Evolutionary conservation across 1,140 invertebrate species (phyloP).

Genomic region (Pseudoatta argentina): DNA sequence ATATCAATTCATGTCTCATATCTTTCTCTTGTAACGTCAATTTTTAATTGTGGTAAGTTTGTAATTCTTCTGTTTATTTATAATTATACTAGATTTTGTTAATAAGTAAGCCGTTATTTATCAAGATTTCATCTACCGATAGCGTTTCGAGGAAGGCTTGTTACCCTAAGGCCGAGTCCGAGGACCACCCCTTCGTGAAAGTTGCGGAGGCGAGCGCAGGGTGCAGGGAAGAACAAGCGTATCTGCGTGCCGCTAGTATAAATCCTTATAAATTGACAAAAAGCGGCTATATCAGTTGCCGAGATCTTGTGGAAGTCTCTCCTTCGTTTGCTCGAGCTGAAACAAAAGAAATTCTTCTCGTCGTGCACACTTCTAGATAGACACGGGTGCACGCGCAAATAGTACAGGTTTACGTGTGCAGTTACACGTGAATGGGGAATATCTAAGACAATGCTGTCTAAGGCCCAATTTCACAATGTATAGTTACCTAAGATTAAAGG

Average conservation of each 20-base stretch:
- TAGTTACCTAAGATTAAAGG: too few species aligned
- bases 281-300: constrained; percentile 78
- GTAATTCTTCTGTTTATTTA: not conserved
- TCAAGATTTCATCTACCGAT: constrained; percentile 36
- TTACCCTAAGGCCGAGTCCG: constrained; percentile 48
- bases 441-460: not conserved
- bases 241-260: constrained; percentile 76
- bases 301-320: constrained; percentile 70
- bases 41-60: not conserved
- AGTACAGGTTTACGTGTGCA: not conserved
- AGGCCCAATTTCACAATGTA: too few species aligned
- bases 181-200: constrained; percentile 72
- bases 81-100: constrained; percentile 36
- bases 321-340: constrained; percentile 73
- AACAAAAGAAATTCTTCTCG: constrained; percentile 80
- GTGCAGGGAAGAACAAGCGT: constrained; percentile 44
- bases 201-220: constrained; percentile 16
- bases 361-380: constrained; percentile 60
- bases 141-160: constrained; percentile 35
- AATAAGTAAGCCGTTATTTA: constrained; percentile 27
- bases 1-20: not conserved
- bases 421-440: not conserved
- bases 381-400: constrained; percentile 12
- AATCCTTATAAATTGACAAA: constrained; percentile 85
- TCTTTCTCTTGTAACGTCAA: not conserved